Conservation (phyloP, 2,888 invertebrate genomes). For the Lucinisca nassula region DNA sequence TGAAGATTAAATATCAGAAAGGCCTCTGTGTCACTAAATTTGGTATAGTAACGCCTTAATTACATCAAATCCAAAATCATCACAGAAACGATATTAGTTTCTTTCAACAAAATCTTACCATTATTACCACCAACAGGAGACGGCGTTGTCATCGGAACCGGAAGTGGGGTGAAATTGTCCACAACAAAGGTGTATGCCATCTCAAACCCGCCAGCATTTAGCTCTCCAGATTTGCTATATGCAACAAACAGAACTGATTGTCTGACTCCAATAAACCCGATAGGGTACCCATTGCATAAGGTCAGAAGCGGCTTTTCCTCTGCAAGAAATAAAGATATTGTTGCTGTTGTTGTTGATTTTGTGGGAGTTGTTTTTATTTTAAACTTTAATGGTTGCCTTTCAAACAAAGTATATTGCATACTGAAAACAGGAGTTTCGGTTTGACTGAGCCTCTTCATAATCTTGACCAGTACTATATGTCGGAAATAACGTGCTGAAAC, state of each 20-base stretch:
- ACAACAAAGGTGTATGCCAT: constrained; percentile 38
- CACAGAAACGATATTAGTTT: too few relatives aligned
- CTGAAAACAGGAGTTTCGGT: too few relatives aligned
- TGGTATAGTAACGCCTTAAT: too few relatives aligned
- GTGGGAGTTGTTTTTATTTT: too few relatives aligned
- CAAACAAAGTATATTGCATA: background rate
- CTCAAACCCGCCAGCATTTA: constrained; percentile 19
- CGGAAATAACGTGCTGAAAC: too few relatives aligned
- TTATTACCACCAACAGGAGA: constrained; percentile 57
- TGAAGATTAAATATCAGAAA: too few relatives aligned
- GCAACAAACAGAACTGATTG: constrained; percentile 32
- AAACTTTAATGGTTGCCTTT: background rate
- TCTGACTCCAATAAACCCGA: background rate
- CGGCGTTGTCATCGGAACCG: constrained; percentile 28
- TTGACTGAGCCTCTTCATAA: too few relatives aligned
- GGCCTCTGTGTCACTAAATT: too few relatives aligned
- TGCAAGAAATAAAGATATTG: too few relatives aligned
- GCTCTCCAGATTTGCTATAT: constrained; percentile 23
- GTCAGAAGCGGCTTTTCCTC: constrained; percentile 24
- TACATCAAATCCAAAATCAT: too few relatives aligned
- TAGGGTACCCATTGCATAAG: constrained; percentile 16
- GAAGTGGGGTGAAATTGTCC: constrained; percentile 26
- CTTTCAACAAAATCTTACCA: constrained; percentile 23
- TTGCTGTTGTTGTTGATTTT: too few relatives aligned
- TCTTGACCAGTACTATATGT: too few relatives aligned